Percentiles rank a stretch among this genome's conserved stretches.
phyloP scores from a whole-genome alignment of 2,113 vertebrate species.

The Piaya cayana region DNA sequence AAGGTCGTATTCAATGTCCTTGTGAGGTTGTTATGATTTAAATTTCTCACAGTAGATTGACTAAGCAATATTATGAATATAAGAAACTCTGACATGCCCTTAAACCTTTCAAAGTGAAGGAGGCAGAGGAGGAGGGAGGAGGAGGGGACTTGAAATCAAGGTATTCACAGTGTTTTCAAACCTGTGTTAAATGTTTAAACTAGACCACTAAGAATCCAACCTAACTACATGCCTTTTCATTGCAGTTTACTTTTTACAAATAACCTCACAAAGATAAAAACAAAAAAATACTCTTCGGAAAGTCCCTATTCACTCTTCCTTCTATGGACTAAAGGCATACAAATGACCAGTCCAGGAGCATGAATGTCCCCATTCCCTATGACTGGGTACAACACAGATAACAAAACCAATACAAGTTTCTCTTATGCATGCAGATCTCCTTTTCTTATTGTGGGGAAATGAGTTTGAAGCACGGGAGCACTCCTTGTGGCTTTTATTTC shows the following conservation, averaged over 20 bases:
- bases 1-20: neutral
- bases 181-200: neutral
- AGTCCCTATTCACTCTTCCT: neutral
- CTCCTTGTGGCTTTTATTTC: neutral
- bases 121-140: neutral
- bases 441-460: neutral
- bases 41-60: neutral
- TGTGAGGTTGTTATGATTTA: neutral
- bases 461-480: neutral
- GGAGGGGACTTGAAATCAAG: neutral
- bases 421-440: neutral
- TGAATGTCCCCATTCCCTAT: neutral
- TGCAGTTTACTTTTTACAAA: neutral
- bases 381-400: neutral
- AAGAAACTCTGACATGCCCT: neutral
- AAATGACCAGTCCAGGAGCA: neutral
- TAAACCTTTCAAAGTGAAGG: neutral
- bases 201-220: neutral
- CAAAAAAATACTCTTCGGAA: neutral
- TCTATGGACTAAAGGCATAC: neutral
- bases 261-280: neutral
- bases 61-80: slow-evolving; percentile 3
- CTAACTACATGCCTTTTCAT: neutral
- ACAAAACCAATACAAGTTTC: neutral
- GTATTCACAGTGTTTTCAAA: neutral